Evolutionary conservation across 1,140 invertebrate genomes (phyloP).

Genomic region (Cherax quadricarinatus): DNA sequence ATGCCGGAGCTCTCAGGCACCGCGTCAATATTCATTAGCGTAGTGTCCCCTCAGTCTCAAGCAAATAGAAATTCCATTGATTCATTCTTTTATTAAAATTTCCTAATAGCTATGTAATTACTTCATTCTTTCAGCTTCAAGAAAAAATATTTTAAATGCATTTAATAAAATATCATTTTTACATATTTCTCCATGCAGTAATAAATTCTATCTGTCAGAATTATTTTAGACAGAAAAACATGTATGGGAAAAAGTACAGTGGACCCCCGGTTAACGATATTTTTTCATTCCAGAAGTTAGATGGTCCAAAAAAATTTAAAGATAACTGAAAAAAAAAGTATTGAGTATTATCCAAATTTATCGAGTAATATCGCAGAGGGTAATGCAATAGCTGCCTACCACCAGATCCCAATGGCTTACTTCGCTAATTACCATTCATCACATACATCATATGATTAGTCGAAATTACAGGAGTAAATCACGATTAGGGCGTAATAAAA

Average conservation of each 20-base stretch:
- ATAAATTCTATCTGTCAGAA: no score
- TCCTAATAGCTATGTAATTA: no score
- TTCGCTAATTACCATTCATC: constrained; percentile 55
- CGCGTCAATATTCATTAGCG: constrained; percentile 5
- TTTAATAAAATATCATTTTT: no score
- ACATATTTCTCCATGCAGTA: no score
- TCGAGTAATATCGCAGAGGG: constrained; percentile 41
- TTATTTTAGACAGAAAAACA: background rate
- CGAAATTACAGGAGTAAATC: constrained; percentile 65
- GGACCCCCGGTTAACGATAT: no score
- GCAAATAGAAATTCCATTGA: constrained; percentile 18
- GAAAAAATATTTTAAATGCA: no score
- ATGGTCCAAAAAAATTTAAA: background rate
- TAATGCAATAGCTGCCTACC: background rate
- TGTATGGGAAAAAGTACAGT: background rate
- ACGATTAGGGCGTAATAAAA: constrained; percentile 66
- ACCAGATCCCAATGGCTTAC: constrained; percentile 34
- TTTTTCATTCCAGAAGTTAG: no score
- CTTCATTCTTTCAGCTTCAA: no score
- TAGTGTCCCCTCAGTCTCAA: background rate
- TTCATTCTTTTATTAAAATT: constrained; percentile 12
- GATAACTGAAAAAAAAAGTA: background rate
- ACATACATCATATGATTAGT: constrained; percentile 61
- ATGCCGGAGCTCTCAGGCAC: background rate
- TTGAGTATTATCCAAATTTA: constrained; percentile 52